These are phyloP conservation scores for Bombus pascuorum DNA, from an alignment of 1,140 invertebrate species.

Conservation along the genomic window DNA sequence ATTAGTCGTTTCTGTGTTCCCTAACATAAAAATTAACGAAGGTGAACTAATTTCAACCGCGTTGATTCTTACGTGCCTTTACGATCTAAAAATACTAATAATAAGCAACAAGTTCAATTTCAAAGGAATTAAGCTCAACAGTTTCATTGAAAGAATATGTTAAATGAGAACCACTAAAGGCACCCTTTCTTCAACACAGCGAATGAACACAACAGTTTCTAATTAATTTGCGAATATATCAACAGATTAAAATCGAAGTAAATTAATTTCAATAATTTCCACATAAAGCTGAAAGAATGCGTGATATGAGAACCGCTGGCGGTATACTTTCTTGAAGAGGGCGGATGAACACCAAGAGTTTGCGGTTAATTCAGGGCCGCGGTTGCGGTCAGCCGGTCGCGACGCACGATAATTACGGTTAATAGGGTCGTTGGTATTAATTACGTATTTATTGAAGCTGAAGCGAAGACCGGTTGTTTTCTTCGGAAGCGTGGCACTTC, in stretches of 20 bases:
- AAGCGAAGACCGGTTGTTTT: background rate
- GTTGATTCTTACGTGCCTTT: background rate
- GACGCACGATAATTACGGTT: conserved; percentile 51
- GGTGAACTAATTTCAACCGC: background rate
- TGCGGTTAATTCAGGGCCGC: conserved; percentile 37
- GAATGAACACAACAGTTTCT: background rate
- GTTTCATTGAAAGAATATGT: background rate
- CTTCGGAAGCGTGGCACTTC: background rate
- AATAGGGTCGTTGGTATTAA: conserved; percentile 49
- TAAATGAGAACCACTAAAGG: background rate
- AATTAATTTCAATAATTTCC: background rate
- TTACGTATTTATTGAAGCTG: conserved; percentile 45
- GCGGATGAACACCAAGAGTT: conserved; percentile 2
- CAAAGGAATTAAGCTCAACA: background rate
- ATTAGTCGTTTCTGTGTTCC: background rate
- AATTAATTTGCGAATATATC: background rate
- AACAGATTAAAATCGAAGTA: background rate
- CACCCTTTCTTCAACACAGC: background rate
- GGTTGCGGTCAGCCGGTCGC: background rate
- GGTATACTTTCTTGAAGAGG: conserved; percentile 32
- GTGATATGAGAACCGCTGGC: conserved; percentile 18
- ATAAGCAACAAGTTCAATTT: too few species aligned
- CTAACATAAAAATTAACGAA: background rate
- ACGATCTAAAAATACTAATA: background rate
- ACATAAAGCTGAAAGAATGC: background rate